Evolutionary conservation across 2,113 vertebrate genomes (phyloP), one percentile per base, ranked within the genome.

Genomic region (Centrocercus urophasianus): DNA sequence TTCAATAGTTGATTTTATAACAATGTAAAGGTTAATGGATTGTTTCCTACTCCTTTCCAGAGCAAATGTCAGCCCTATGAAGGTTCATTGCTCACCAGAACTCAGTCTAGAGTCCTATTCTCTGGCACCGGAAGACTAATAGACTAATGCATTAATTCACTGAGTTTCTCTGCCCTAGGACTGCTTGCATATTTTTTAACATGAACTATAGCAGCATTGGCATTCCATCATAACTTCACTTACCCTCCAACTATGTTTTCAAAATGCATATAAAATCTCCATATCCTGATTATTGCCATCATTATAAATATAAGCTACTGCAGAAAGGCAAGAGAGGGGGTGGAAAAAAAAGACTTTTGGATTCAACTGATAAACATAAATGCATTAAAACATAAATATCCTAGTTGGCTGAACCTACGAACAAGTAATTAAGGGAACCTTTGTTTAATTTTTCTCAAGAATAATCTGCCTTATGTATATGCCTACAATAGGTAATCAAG

Each of bases 361-460:
- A 88, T 84, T 72, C 18, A 94, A 43, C 50, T 87, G 79, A 96
- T 83, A 93, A 90, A 83, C 38, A 76, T 85, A 97, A 98, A 97
- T 97, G 92, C 86, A 97, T 95, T 95, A 96, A 97, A 96, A 95
- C 67, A 86, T 84, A 72, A 82, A 94, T 93, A 95, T 95, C 86
- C 79, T 74, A 80, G 93, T 74, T 96, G 94, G 67, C 86, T 97
- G 95, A 87, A 94, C 96, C 75, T 45, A 87, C 94, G 89, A 97
- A 94, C 78, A 97, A 96, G 96, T 98, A 97, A 98, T 97, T 97
- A 97, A 95, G 93, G 87, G 80, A 93, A 97, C 79, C 80, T 88
- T 95, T 97, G 67, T 93, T 98, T 98, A 93, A 96, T 98, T 98
- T 96, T 97, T 98, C 96, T 97, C 96, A 96, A 90, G 88, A 96